Base-by-base conservation (phyloP, 2,888 invertebrate genomes). In the Cactoblastis cactorum region DNA sequence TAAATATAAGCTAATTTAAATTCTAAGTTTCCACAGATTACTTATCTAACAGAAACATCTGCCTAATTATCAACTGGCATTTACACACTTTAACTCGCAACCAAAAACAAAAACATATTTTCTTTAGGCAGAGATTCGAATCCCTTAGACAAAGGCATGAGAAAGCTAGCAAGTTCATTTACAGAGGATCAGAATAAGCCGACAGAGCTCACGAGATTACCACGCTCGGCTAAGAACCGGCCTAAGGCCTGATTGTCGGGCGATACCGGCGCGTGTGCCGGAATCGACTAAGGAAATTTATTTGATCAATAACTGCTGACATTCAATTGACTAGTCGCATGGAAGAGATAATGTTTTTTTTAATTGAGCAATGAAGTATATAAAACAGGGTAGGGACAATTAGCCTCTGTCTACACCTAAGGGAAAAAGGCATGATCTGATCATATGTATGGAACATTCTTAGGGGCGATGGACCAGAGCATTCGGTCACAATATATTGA, bases 121-220 rank as follows among this genome's bases (percentile, higher is more conserved):
- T 9, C 5, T 4, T 2, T 15, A 33, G 17, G 6, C 14, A 37
- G 15, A 14, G 41, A 24, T 41, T 41, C 24, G 19, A 28, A 45
- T 32, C 19, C 33, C 12, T 34, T 18, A 45, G 33, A 19, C 18
- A 34, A 45, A 34, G 45, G 33, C 18, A 18, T 12, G 32, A 3
- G 33, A 17, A 15, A 45, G 34, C 45, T 18, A 19, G 35, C 34
- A 35, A 47, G 46, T 47, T 37, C 46, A 47, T 47, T 47, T 47
- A 34, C 46, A 47, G 15, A 8, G 19, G 19, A 35, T 47, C 46
- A 22, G 8, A 15, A 47, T 47, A 47, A 47, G 46, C 46, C 35
- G 12, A 22, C 15, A 18, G 46, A 47, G 46, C 35, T 9, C 24
- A 34, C 12, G 3, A 35, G 35, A 47, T 47, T 47, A 47, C 35